Conservation (phyloP, 2,888 invertebrate genomes). For the Sinodicranocentrus sp. region DNA sequence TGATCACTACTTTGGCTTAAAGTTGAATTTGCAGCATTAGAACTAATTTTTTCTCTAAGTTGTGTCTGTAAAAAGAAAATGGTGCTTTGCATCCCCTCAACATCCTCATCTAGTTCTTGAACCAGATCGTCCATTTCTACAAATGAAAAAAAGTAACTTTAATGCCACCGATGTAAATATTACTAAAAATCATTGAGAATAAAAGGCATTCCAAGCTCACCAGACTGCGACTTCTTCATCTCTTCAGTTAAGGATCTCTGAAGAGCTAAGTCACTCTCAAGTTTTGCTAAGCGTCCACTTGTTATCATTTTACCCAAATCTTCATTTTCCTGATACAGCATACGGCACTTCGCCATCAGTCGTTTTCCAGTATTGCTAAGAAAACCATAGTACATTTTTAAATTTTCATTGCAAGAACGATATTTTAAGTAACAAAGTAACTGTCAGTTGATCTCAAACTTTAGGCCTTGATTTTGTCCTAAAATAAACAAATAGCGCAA, state of each 20-base stretch:
- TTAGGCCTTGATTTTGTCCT: conserved; percentile 86
- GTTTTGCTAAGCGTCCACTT: conserved; percentile 94
- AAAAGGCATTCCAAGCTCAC: too few species aligned
- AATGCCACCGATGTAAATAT: too few species aligned
- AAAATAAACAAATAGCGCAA: too few species aligned
- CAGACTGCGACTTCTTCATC: conserved; percentile 97
- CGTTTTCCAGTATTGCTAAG: conserved; percentile 95
- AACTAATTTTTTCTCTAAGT: conserved; percentile 83
- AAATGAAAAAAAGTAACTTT: conserved; percentile 72
- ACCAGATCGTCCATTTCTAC: conserved; percentile 97
- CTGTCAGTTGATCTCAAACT: conserved; percentile 89
- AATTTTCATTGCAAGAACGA: conserved; percentile 94
- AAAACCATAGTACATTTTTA: background rate
- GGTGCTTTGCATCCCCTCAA: conserved; percentile 99
- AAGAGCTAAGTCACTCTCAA: conserved; percentile 96
- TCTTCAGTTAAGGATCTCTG: conserved; percentile 97
- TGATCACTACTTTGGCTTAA: conserved; percentile 44
- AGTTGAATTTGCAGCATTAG: conserved; percentile 28
- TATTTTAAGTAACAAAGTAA: conserved; percentile 94
- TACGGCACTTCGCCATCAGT: conserved; percentile 97
- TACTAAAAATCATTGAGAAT: too few species aligned
- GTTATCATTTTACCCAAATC: conserved; percentile 97
- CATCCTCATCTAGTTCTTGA: conserved; percentile 97
- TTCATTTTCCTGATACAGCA: conserved; percentile 97
- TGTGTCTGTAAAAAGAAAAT: conserved; percentile 96